Base-by-base conservation (phyloP, 2,888 invertebrate species). In the Caenorhabditis drosophilae region DNA sequence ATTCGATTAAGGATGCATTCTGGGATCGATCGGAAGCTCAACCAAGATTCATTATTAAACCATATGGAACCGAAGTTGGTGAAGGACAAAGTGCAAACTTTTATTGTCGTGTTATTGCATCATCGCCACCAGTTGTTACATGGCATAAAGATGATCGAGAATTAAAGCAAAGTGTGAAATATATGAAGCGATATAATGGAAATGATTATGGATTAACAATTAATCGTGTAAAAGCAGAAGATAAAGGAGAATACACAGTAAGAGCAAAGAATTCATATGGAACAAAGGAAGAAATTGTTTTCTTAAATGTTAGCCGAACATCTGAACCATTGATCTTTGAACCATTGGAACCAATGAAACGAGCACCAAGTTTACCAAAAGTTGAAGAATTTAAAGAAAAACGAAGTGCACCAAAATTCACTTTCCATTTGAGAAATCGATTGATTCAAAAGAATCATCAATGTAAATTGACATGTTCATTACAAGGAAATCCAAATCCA, bases 201-300 rank as follows among this genome's bases (percentile, higher is more conserved):
- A 93, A 96, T 79, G 94, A 97, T 84, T 98, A 93, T 85, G 93
- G 94, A 86, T 93, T 99, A 85, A 90, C 95, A 71, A 95, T 99
- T 78, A 97, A 96, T 87, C 90, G 98, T 77, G 92, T 92, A 36
- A 94, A 92, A 85, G 85, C 93, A 70, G 92, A 94, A 23, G 72
- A 70, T 52, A 71, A 58, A 57, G 73, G 73, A 54, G 73, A 73
- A 47, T 73, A 71, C 59, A 58, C 54, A 3, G 73, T 99, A 81
- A 88, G 92, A 54, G 96, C 96, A 1, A 93, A 95, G 86, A 96
- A 96, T 87, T 92, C 92, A 84, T 95, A 94, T 84, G 96, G 96
- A 27, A 91, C 91, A 82, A 89, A 92, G 78, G 96, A 96, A 86
- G 95, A 95, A 86, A 91, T 93, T 36, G 93, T 95, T 42, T 95